Evolutionary conservation across 2,113 vertebrate species (phyloP).

Genomic region (Grammomys dolichurus): DNA sequence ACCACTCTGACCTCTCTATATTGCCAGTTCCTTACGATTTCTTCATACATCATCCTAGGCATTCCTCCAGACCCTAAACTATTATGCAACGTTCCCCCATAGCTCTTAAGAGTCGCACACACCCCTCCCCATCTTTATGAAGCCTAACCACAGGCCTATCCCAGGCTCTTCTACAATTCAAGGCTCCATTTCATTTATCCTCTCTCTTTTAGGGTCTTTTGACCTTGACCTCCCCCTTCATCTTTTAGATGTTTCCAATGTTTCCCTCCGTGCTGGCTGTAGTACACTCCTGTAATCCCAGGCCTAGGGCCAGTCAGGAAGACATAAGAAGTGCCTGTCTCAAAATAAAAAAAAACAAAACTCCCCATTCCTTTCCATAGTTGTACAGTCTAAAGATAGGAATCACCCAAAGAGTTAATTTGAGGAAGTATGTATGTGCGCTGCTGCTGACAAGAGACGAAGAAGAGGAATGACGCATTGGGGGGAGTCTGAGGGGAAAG

Average conservation of each 20-base stretch:
- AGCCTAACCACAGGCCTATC: conserved; percentile 25
- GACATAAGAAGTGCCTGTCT: not conserved
- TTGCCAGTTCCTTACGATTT: not conserved
- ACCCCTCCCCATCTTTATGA: not conserved
- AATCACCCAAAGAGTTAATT: not conserved
- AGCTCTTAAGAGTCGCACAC: not conserved
- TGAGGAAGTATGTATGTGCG: not conserved
- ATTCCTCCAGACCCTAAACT: conserved; percentile 38
- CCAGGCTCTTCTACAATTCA: not conserved
- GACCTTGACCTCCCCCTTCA: not conserved
- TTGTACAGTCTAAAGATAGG: not conserved
- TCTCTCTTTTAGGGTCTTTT: not conserved
- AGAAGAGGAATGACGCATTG: conserved; percentile 8
- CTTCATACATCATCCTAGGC: conserved; percentile 10
- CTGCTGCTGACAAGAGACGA: not conserved
- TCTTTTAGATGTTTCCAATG: not conserved
- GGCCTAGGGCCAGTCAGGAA: not conserved
- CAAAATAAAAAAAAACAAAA: not conserved
- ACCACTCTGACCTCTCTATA: not conserved
- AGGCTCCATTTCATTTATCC: not conserved
- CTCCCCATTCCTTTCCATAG: not conserved
- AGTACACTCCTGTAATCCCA: not conserved
- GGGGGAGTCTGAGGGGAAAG: not conserved
- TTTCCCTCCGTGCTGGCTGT: not conserved
- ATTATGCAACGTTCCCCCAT: conserved; percentile 47